Percentiles rank a stretch among this genome's conserved stretches.
These are phyloP conservation scores for Ceramica pisi DNA, from an alignment of 2,888 invertebrate species.

Conservation along the genomic window DNA sequence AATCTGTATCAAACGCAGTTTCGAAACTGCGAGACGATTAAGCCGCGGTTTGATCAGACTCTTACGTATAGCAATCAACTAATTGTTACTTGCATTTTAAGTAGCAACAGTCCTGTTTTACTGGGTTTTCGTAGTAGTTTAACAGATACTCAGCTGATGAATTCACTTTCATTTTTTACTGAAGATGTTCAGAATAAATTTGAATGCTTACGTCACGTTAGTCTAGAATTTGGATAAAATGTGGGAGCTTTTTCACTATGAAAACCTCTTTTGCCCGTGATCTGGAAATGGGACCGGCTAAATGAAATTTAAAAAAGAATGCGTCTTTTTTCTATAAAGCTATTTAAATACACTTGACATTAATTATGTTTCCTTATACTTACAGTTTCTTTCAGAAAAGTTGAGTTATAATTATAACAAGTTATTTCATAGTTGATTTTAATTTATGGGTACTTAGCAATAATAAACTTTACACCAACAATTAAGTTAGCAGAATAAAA, in stretches of 20 bases:
- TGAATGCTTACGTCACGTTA: too few species aligned
- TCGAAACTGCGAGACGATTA: slow-evolving; percentile 61
- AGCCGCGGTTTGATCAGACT: slow-evolving; percentile 62
- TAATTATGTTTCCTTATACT: background rate
- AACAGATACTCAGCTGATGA: slow-evolving; percentile 13
- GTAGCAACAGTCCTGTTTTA: slow-evolving; percentile 38
- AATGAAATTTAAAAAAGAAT: too few species aligned
- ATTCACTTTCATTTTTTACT: slow-evolving; percentile 5
- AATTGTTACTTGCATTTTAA: slow-evolving; percentile 62
- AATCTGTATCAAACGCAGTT: slow-evolving; percentile 57
- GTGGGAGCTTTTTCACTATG: too few species aligned
- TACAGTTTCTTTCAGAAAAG: background rate
- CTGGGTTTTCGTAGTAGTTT: slow-evolving; percentile 5
- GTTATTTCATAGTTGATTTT: background rate
- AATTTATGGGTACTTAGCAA: background rate
- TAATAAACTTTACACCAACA: background rate
- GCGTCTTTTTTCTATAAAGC: too few species aligned
- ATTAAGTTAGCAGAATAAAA: background rate
- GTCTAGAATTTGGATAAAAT: too few species aligned
- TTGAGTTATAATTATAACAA: background rate
- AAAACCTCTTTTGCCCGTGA: too few species aligned
- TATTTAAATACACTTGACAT: background rate
- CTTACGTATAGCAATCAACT: slow-evolving; percentile 62
- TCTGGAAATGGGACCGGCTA: too few species aligned
- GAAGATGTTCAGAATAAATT: background rate